Evolutionary conservation across 2,797 vertebrate species (phyloP).

Genomic region (Staurois parvus): DNA sequence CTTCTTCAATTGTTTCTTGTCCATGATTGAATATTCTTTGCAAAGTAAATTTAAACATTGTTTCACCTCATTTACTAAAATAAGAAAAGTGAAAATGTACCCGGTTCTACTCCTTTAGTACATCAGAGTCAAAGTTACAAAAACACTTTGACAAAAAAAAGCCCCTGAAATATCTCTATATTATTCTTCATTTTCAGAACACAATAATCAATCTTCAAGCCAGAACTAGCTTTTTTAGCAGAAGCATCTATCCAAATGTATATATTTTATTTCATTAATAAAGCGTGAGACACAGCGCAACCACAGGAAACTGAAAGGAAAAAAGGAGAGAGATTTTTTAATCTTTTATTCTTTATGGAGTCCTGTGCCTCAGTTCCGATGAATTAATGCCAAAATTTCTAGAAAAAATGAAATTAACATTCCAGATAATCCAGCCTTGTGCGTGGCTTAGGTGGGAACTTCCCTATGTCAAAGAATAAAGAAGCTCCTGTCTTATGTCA

Average conservation of each 20-base stretch:
- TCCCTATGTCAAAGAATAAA: not conserved
- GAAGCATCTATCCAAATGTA: conserved; percentile 26
- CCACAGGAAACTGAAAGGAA: conserved; percentile 38
- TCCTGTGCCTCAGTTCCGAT: conserved; percentile 26
- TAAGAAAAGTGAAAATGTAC: too few species aligned
- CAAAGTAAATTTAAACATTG: too few species aligned
- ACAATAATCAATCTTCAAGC: not conserved
- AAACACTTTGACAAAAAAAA: not conserved
- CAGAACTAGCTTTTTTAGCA: conserved; percentile 63
- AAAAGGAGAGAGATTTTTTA: conserved; percentile 32
- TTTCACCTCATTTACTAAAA: too few species aligned
- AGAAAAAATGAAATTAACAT: conserved; percentile 36
- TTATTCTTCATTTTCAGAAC: not conserved
- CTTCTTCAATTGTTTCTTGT: too few species aligned
- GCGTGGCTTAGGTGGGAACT: conserved; percentile 1
- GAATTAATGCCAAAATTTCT: conserved; percentile 29
- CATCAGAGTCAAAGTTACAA: too few species aligned
- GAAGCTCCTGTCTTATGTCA: not conserved
- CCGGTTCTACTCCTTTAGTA: too few species aligned
- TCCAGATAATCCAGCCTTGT: conserved; percentile 15
- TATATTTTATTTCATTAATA: conserved; percentile 41
- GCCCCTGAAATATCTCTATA: not conserved
- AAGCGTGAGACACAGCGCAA: conserved; percentile 40
- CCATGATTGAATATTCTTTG: too few species aligned
- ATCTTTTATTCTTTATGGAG: conserved; percentile 56